Evolutionary conservation across 2,797 vertebrate species (phyloP).

Genomic region (Kryptolebias ocellatus): DNA sequence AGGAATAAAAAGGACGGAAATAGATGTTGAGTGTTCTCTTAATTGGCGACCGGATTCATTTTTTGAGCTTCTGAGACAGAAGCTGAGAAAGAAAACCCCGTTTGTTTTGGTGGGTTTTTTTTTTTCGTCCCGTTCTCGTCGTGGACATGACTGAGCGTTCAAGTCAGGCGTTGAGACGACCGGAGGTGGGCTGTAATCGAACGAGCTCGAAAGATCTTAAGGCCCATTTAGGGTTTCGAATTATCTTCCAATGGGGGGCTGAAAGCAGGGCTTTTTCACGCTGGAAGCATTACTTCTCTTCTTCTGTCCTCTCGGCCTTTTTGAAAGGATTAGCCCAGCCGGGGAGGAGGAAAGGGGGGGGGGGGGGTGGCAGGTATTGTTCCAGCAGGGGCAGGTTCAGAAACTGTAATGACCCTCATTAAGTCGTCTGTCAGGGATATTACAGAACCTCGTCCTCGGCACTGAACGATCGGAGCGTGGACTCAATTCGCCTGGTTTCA

Average conservation of each 20-base stretch:
- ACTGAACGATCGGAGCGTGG: background rate
- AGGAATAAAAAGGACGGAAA: too few relatives aligned
- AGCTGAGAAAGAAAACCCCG: too few relatives aligned
- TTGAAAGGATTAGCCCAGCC: conserved; percentile 37
- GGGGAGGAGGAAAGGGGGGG: too few relatives aligned
- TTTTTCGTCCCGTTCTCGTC: background rate
- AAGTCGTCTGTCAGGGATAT: conserved; percentile 25
- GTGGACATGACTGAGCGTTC: conserved; percentile 12
- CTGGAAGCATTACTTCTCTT: background rate
- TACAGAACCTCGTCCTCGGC: conserved; percentile 3
- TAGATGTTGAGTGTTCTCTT: too few relatives aligned
- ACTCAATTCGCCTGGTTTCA: background rate
- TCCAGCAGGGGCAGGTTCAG: conserved; percentile 12
- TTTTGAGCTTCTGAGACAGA: too few relatives aligned
- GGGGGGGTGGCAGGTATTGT: conserved; percentile 3
- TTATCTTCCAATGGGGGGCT: conserved; percentile 23
- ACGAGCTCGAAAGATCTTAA: conserved; percentile 12
- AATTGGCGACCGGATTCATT: too few relatives aligned
- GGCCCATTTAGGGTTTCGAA: conserved; percentile 30
- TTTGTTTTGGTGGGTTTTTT: too few relatives aligned
- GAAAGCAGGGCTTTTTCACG: conserved; percentile 13
- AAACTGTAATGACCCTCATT: conserved; percentile 30
- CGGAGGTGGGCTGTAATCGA: conserved; percentile 20
- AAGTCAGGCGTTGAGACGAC: background rate
- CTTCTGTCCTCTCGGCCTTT: background rate